Percentiles rank a stretch among this genome's conserved stretches.
These are phyloP conservation scores for Luscinia luscinia DNA, from an alignment of 2,797 vertebrate genomes.

Conservation along the genomic window DNA sequence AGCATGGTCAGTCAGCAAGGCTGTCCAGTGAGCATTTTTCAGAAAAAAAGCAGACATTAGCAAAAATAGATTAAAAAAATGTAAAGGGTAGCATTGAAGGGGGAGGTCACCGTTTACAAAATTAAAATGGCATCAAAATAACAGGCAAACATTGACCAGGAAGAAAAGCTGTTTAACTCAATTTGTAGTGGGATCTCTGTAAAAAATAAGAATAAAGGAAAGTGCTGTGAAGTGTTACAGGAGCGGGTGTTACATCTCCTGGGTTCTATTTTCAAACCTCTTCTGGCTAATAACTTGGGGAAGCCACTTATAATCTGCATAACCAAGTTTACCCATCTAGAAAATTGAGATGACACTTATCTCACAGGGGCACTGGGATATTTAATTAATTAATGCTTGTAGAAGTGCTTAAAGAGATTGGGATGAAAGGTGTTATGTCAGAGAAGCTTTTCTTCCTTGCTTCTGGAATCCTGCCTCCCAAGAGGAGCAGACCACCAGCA, in stretches of 20 bases:
- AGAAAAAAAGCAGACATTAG: not conserved
- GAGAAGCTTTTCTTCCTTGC: conserved; percentile 6
- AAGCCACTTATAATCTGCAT: conserved; percentile 44
- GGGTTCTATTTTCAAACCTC: not conserved
- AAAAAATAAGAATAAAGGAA: conserved; percentile 4
- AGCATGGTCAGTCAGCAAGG: not conserved
- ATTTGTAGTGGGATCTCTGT: not conserved
- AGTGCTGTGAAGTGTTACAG: not conserved
- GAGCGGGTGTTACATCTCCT: not conserved
- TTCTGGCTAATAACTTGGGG: conserved; percentile 7
- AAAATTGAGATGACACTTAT: conserved; percentile 62
- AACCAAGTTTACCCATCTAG: conserved; percentile 41
- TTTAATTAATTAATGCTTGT: conserved; percentile 63
- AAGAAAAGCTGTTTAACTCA: not conserved
- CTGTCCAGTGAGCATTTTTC: not conserved
- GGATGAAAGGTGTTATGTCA: conserved; percentile 42
- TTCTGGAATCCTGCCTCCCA: conserved; percentile 37
- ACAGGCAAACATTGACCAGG: not conserved
- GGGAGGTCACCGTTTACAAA: not conserved
- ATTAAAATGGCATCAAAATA: not conserved
- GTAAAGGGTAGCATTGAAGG: not conserved
- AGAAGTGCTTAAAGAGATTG: conserved; percentile 36
- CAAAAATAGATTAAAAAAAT: not conserved
- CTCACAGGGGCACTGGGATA: conserved; percentile 28
- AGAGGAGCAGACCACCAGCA: conserved; percentile 46